Conservation (phyloP, 2,888 invertebrate species). For the Dicycla oo region DNA sequence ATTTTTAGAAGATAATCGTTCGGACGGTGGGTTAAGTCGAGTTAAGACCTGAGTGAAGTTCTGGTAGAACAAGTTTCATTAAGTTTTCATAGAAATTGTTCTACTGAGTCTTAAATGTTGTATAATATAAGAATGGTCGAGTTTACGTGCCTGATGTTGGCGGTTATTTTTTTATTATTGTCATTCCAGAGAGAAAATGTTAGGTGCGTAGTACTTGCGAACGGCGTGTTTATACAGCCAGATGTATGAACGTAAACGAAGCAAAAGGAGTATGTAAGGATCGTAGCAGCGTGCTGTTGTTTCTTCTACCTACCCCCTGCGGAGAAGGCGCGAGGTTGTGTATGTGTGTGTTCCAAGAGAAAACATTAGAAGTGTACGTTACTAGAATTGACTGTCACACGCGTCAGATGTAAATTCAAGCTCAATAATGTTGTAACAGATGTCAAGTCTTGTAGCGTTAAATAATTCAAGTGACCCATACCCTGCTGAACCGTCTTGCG, state of each 20-base stretch:
- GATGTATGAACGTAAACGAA: not conserved
- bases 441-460: conserved; percentile 5
- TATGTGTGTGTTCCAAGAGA: not conserved
- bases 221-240: not conserved
- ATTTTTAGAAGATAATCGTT: conserved; percentile 19
- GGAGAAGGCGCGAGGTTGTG: not conserved
- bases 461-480: conserved; percentile 15
- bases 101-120: conserved; percentile 4
- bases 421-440: not conserved
- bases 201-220: not conserved
- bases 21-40: not conserved
- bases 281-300: not conserved
- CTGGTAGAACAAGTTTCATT: too few relatives aligned
- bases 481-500: not conserved
- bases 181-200: not conserved
- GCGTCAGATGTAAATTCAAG: not conserved
- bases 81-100: too few relatives aligned
- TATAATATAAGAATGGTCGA: not conserved
- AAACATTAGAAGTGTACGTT: not conserved
- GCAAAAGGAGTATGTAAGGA: not conserved
- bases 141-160: not conserved
- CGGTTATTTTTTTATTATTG: not conserved
- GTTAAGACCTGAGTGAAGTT: too few relatives aligned
- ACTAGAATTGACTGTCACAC: not conserved
- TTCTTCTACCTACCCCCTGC: not conserved